Evolutionary conservation across 2,888 invertebrate species (phyloP).

Genomic region (Sinodicranocentrus sp.): DNA sequence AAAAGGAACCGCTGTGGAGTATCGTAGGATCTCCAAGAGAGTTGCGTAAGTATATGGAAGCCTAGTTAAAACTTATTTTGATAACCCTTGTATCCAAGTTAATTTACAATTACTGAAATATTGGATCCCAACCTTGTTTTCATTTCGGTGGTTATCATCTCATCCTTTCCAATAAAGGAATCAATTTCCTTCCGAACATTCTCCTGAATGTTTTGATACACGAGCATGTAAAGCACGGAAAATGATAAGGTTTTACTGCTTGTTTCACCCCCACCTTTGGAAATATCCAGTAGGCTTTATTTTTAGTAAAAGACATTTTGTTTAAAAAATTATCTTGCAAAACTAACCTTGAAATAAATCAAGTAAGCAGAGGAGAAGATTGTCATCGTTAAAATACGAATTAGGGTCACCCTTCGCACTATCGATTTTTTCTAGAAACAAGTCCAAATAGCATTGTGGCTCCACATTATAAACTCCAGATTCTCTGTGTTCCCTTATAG

Average conservation of each 20-base stretch:
- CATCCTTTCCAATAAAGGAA: slow-evolving; percentile 61
- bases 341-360: slow-evolving; percentile 19
- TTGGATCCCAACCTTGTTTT: background rate
- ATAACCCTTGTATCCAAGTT: too few relatives aligned
- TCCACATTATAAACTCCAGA: background rate
- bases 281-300: background rate
- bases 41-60: slow-evolving; percentile 54
- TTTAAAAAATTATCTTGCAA: too few relatives aligned
- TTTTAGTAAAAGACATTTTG: background rate
- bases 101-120: background rate
- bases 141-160: slow-evolving; percentile 78
- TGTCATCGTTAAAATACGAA: slow-evolving; percentile 30
- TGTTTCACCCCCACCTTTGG: slow-evolving; percentile 38
- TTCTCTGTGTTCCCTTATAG: slow-evolving; percentile 9
- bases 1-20: slow-evolving; percentile 33
- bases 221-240: slow-evolving; percentile 82
- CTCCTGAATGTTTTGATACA: slow-evolving; percentile 82
- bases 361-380: background rate
- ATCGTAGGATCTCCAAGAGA: slow-evolving; percentile 45
- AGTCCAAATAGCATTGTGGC: slow-evolving; percentile 43
- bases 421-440: slow-evolving; percentile 50
- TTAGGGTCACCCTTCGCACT: slow-evolving; percentile 3
- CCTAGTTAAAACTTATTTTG: slow-evolving; percentile 21
- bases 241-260: slow-evolving; percentile 77
- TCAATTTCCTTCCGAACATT: slow-evolving; percentile 81